Evolutionary conservation across 2,888 invertebrate species (phyloP).

Genomic region (Apocheima hispidaria): DNA sequence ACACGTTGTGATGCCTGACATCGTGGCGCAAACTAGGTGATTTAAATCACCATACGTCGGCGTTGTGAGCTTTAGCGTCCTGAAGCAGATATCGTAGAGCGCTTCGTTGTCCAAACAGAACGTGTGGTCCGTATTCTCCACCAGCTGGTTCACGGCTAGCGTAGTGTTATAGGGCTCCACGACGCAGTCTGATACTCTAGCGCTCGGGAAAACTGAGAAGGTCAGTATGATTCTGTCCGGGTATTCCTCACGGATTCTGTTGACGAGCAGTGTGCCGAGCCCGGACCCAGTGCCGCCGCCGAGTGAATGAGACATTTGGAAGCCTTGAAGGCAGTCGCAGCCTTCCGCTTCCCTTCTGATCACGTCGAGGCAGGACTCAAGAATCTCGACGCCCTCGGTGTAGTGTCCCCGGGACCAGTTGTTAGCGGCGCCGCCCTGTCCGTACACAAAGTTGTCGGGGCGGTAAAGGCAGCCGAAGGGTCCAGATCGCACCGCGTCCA

Average conservation of each 20-base stretch:
- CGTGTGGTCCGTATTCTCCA: constrained; percentile 90
- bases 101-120: constrained; percentile 92
- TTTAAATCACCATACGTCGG: constrained; percentile 93
- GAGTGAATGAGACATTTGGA: constrained; percentile 92
- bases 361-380: constrained; percentile 93
- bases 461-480: constrained; percentile 94
- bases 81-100: constrained; percentile 91
- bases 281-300: constrained; percentile 84
- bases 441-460: constrained; percentile 96
- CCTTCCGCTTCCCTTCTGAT: constrained; percentile 94
- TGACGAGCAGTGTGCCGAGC: constrained; percentile 89
- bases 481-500: constrained; percentile 95
- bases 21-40: constrained; percentile 93
- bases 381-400: constrained; percentile 95
- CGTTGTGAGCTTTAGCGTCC: constrained; percentile 90
- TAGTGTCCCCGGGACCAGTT: constrained; percentile 91
- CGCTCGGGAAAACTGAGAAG: constrained; percentile 92
- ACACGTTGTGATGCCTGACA: constrained; percentile 95
- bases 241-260: constrained; percentile 95
- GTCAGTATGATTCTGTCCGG: constrained; percentile 95
- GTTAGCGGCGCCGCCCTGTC: constrained; percentile 79
- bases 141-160: constrained; percentile 92
- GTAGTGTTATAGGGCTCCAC: constrained; percentile 93
- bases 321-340: constrained; percentile 96
- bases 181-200: constrained; percentile 90